Evolutionary conservation across 2,113 vertebrate genomes (phyloP), one percentile per base, ranked within the genome.

Genomic region (Pristiophorus japonicus): DNA sequence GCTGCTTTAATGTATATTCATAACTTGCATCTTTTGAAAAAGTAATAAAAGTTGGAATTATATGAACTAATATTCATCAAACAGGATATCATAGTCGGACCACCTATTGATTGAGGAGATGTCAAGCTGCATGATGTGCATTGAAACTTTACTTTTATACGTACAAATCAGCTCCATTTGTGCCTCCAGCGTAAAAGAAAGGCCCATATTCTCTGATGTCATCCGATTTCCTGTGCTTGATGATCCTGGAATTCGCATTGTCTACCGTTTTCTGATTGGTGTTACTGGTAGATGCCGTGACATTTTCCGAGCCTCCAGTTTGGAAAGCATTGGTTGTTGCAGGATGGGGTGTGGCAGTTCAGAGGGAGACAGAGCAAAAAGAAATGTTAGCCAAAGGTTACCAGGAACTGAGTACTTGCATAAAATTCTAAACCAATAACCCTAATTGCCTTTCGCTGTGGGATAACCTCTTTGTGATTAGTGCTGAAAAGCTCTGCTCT

Each of bases 111-210:
- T 70, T 70, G 30, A 70, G 75, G n/a, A 81, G 14, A n/a, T 38
- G n/a, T 42, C n/a, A 22, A 84, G 78, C 4, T 84, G 78, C 78
- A 84, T 42, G 78, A 3, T 0, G 10, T 30, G 27, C 47, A 88
- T 51, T 14, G 47, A 65, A 93, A 65, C 90, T 93, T n/a, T 38
- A 93, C 34, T 38, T 16, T 63, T 65, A 27, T 94, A 94, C 92
- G 1, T 94, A 94, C 92, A 94, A 24, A 47, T 94, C 92, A 66
- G 63, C 38, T 67, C 65, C 92, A 45, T 94, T 94, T 67, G 92
- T 24, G 8, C 62, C 65, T 94, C 42, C 92, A 22, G 12, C 92
- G 4, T 94, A 94, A 47, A 45, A 94, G 65, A 67, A 94, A 67
- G 65, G 92, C 2, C 92, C 92, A 42, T 94, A 45, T 14, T 94